Percentiles rank a stretch among this genome's conserved stretches.
Evolutionary conservation across 2,113 vertebrate genomes (phyloP).

Genomic region (Climacteris rufus): DNA sequence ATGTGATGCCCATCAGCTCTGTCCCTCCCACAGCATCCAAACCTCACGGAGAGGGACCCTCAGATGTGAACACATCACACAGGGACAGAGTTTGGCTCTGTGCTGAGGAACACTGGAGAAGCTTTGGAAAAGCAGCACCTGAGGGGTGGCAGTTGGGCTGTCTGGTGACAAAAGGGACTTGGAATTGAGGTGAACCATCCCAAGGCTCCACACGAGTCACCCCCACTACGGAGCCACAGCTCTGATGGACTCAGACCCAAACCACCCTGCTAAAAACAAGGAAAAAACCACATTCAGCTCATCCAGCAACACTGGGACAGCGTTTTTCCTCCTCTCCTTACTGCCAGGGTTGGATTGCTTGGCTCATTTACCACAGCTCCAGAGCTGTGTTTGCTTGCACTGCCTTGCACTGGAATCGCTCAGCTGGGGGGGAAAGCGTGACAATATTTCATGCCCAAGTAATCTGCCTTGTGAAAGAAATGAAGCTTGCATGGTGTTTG

Average conservation of each 20-base stretch:
- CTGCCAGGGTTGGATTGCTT: not conserved
- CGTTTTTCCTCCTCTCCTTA: not conserved
- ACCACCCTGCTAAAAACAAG: not conserved
- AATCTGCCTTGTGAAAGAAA: not conserved
- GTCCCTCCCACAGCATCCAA: not conserved
- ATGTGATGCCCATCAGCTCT: not conserved
- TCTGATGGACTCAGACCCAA: rapidly evolving
- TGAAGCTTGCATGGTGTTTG: not conserved
- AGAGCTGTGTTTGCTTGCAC: not conserved
- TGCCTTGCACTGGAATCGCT: not conserved
- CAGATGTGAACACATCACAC: rapidly evolving
- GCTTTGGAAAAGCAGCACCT: not conserved
- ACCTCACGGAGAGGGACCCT: rapidly evolving
- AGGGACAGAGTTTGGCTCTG: not conserved
- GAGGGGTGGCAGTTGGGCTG: not conserved
- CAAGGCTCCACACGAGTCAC: rapidly evolving
- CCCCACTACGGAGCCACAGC: not conserved
- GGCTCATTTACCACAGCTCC: not conserved
- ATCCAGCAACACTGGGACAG: not conserved
- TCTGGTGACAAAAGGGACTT: not conserved
- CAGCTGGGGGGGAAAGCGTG: not conserved
- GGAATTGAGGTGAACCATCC: not conserved
- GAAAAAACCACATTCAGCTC: not conserved
- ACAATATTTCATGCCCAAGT: not conserved
- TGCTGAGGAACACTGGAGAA: not conserved